A percentile compares a stretch with the other conserved stretches of the same genome.
Evolutionary conservation across 2,888 invertebrate species (phyloP).

Genomic region (Antheraea assamensis): DNA sequence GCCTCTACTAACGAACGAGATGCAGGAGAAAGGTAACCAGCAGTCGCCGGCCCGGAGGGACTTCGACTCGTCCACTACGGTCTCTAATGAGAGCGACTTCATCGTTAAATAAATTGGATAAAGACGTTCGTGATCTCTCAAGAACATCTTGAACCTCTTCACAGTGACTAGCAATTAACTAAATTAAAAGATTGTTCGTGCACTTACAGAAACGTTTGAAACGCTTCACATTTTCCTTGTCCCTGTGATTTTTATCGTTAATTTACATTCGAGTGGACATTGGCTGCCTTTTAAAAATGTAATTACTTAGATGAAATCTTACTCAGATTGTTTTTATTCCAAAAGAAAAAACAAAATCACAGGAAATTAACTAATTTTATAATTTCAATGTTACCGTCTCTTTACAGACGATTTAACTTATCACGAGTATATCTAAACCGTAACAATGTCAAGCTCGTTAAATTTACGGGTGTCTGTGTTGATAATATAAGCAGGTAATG

Average conservation of each 20-base stretch:
- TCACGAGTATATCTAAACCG: conserved; percentile 60
- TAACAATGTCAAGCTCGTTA: conserved; percentile 66
- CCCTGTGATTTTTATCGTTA: conserved; percentile 59
- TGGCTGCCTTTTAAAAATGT: neutral
- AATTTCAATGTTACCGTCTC: conserved; percentile 47
- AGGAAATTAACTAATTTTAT: conserved; percentile 26
- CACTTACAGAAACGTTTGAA: conserved; percentile 68
- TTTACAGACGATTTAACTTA: conserved; percentile 59
- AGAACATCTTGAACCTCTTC: conserved; percentile 78
- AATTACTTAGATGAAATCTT: neutral
- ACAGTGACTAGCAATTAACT: conserved; percentile 80
- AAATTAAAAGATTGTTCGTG: conserved; percentile 80
- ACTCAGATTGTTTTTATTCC: neutral
- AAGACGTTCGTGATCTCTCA: conserved; percentile 81
- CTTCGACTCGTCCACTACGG: conserved; percentile 60
- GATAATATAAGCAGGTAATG: conserved; percentile 61
- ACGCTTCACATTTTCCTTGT: conserved; percentile 51
- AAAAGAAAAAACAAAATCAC: neutral
- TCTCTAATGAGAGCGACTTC: conserved; percentile 77
- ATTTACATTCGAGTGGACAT: conserved; percentile 44
- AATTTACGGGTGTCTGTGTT: conserved; percentile 60
- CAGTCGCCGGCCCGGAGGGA: conserved; percentile 45
- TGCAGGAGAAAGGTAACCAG: conserved; percentile 59
- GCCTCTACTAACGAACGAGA: conserved; percentile 58
- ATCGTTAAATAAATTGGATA: conserved; percentile 82